Conservation (phyloP, 2,113 vertebrate genomes). For the Microtus oregoni region DNA sequence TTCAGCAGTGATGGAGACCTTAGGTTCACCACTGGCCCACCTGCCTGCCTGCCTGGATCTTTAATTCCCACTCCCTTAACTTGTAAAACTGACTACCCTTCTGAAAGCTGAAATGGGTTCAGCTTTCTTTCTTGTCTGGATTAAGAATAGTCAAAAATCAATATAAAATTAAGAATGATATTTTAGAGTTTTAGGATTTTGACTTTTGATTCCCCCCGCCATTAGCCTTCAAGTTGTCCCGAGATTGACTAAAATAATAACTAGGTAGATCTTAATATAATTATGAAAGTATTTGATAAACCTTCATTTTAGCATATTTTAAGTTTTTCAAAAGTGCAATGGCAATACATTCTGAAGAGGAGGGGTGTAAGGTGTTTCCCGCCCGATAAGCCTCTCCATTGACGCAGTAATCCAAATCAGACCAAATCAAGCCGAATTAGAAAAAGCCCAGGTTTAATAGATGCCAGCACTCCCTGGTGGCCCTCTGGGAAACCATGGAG, state of each 20-base stretch:
- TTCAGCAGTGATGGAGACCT: constrained; percentile 47
- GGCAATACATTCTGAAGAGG: not conserved
- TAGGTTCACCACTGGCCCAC: not conserved
- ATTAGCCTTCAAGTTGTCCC: constrained; percentile 46
- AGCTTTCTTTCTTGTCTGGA: not conserved
- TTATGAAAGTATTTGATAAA: constrained; percentile 38
- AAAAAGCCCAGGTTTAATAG: too few species aligned
- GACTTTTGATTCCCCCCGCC: not conserved
- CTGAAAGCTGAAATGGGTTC: not conserved
- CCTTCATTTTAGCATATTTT: constrained; percentile 36
- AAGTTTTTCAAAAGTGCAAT: not conserved
- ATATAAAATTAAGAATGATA: constrained; percentile 38
- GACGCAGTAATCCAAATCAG: too few species aligned
- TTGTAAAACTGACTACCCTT: constrained; percentile 53
- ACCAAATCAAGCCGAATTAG: too few species aligned
- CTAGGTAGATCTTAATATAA: constrained; percentile 20
- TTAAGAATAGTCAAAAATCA: constrained; percentile 23
- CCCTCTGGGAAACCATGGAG: too few species aligned
- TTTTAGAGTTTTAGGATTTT: constrained; percentile 16
- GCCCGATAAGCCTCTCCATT: too few species aligned
- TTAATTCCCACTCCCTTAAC: constrained; percentile 63
- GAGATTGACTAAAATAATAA: constrained; percentile 45
- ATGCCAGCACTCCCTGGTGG: too few species aligned
- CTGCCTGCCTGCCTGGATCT: not conserved
- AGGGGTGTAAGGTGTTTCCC: not conserved